A percentile compares a stretch with the other conserved stretches of the same genome.
Conservation (phyloP, 53 echinoderm and acorn worm species). For the Crossaster papposus region DNA sequence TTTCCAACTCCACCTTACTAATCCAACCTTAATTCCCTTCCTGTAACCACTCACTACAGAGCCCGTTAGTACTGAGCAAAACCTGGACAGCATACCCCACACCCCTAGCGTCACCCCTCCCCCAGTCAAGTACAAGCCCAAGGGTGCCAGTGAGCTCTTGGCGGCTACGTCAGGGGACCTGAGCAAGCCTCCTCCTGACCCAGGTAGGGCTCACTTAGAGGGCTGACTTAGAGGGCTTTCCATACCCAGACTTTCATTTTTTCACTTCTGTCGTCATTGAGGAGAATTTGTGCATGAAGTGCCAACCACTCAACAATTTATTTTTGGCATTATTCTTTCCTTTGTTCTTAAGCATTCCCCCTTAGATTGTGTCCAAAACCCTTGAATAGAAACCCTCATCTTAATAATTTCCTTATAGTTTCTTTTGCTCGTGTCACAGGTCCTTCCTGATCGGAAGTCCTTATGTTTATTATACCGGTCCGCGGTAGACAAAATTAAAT, state of each 20-base stretch:
- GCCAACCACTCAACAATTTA: too few relatives aligned
- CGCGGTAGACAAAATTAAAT: too few relatives aligned
- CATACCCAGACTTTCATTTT: neutral
- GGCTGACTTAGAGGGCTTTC: neutral
- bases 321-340: too few relatives aligned
- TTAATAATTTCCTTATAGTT: too few relatives aligned
- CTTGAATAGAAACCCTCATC: too few relatives aligned
- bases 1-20: neutral
- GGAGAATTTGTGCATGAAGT: too few relatives aligned
- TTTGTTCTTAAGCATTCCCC: too few relatives aligned
- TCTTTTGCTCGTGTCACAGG: too few relatives aligned
- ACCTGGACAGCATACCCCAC: constrained; percentile 74
- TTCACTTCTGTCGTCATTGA: too few relatives aligned
- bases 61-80: constrained; percentile 43
- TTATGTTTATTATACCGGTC: too few relatives aligned
- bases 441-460: too few relatives aligned
- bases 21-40: neutral
- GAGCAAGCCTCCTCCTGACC: constrained; percentile 64
- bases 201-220: constrained; percentile 56
- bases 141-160: constrained; percentile 79
- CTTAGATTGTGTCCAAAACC: too few relatives aligned
- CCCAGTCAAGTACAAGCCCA: constrained; percentile 86
- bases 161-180: constrained; percentile 61
- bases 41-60: neutral
- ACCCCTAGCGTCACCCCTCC: constrained; percentile 91